Percentiles rank a stretch among this genome's conserved stretches.
Evolutionary conservation across 2,113 vertebrate genomes (phyloP).

Genomic region (Pipa parva): DNA sequence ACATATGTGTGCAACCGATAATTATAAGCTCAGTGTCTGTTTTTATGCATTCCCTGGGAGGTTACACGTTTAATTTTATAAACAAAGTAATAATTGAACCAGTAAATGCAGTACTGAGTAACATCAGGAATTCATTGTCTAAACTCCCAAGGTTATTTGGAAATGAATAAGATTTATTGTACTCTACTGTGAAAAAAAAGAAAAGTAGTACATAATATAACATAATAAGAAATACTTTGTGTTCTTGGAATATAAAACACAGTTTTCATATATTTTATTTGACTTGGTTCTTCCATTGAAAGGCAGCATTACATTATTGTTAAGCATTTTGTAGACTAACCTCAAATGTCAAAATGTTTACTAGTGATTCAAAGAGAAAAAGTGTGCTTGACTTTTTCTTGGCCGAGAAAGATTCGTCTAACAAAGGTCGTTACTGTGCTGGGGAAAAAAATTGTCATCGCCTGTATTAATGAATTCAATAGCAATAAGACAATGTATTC

Average conservation of each 20-base stretch:
- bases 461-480: too few species aligned
- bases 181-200: constrained; percentile 47
- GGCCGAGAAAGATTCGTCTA: constrained; percentile 22
- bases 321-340: constrained; percentile 48
- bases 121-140: constrained; percentile 1
- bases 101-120: not conserved
- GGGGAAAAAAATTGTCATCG: too few species aligned
- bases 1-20: too few species aligned
- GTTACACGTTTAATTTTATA: constrained; percentile 50
- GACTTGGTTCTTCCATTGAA: constrained; percentile 47
- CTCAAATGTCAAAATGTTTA: constrained; percentile 53
- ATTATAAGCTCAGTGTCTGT: too few species aligned
- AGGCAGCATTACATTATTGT: constrained; percentile 44
- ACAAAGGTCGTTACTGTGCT: not conserved
- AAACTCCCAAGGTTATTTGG: constrained; percentile 42
- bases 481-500: too few species aligned
- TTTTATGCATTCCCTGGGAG: too few species aligned
- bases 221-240: constrained; percentile 46
- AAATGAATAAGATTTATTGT: constrained; percentile 52
- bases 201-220: constrained; percentile 51
- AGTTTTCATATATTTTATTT: constrained; percentile 33
- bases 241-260: constrained; percentile 49
- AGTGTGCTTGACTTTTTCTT: constrained; percentile 41
- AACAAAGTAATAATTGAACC: constrained; percentile 40
- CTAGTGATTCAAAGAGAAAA: constrained; percentile 40